A percentile compares a stretch with the other conserved stretches of the same genome.
Conservation (phyloP, 1,140 invertebrate genomes). For the Laodelphax striatellus region DNA sequence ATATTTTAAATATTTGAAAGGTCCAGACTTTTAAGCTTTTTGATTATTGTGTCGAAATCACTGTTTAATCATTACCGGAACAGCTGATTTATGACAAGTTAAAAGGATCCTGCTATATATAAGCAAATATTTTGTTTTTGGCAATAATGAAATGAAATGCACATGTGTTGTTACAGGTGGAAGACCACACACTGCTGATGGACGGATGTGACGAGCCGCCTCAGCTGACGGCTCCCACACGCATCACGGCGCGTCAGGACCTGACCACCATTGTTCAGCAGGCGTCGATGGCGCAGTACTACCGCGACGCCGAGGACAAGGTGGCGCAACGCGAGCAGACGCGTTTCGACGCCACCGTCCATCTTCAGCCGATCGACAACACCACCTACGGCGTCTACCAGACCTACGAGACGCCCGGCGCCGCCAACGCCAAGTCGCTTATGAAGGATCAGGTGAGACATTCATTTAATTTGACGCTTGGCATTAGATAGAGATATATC, state of each 20-base stretch:
- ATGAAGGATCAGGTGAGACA: slow-evolving; percentile 16
- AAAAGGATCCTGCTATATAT: too few species aligned
- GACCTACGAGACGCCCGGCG: slow-evolving; percentile 21
- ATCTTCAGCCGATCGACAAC: slow-evolving; percentile 37
- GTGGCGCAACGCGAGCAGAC: slow-evolving; percentile 6
- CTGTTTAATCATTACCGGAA: too few species aligned
- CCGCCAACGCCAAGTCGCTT: slow-evolving; percentile 5
- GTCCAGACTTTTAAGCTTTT: too few species aligned
- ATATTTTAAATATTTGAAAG: too few species aligned
- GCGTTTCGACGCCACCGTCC: slow-evolving; percentile 25
- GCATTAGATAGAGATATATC: too few species aligned
- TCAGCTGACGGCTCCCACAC: not conserved
- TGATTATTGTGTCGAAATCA: too few species aligned
- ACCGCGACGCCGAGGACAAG: slow-evolving; percentile 3
- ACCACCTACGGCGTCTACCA: slow-evolving; percentile 39
- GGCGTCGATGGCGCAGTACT: slow-evolving; percentile 3
- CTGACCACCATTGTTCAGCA: slow-evolving; percentile 38
- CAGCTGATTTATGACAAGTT: too few species aligned
- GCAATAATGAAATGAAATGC: too few species aligned
- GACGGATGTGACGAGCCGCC: slow-evolving; percentile 8
- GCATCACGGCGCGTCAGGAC: slow-evolving; percentile 40
- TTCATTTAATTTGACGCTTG: too few species aligned
- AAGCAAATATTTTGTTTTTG: too few species aligned
- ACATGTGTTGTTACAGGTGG: slow-evolving; percentile 4
- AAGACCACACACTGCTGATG: slow-evolving; percentile 17